Conservation (phyloP, 1,140 invertebrate genomes). For the Caenorhabditis remanei region DNA sequence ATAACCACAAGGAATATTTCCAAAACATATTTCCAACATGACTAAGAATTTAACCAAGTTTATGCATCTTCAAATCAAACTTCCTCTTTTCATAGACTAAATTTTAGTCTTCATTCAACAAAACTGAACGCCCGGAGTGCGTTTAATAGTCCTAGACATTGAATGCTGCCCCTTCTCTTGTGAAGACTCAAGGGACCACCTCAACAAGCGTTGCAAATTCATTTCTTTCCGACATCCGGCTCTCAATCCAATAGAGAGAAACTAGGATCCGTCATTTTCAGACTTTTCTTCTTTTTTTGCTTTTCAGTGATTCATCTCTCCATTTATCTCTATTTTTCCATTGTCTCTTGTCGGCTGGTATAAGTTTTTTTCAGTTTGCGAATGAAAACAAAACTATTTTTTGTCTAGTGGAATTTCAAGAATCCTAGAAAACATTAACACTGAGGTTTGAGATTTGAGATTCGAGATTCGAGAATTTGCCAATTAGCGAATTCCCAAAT, state of each 20-base stretch:
- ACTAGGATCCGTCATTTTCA: conserved; percentile 41
- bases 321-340: conserved; percentile 5
- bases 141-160: conserved; percentile 39
- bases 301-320: conserved; percentile 23
- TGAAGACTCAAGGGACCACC: conserved; percentile 21
- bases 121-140: conserved; percentile 30
- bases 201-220: conserved; percentile 33
- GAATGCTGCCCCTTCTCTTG: neutral
- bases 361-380: neutral
- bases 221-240: conserved; percentile 15
- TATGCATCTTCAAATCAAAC: neutral
- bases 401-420: neutral
- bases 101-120: neutral
- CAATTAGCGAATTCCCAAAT: neutral
- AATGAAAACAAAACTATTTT: neutral
- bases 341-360: conserved; percentile 2
- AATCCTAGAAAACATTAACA: neutral
- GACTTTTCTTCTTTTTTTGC: neutral
- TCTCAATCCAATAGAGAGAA: neutral
- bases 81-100: neutral
- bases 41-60: too few species aligned
- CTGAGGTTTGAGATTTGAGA: conserved; percentile 31
- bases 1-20: too few species aligned
- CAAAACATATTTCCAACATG: too few species aligned
- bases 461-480: neutral